phyloP scores from a whole-genome alignment of 1,140 invertebrate genomes.

The Vanessa atalanta region DNA sequence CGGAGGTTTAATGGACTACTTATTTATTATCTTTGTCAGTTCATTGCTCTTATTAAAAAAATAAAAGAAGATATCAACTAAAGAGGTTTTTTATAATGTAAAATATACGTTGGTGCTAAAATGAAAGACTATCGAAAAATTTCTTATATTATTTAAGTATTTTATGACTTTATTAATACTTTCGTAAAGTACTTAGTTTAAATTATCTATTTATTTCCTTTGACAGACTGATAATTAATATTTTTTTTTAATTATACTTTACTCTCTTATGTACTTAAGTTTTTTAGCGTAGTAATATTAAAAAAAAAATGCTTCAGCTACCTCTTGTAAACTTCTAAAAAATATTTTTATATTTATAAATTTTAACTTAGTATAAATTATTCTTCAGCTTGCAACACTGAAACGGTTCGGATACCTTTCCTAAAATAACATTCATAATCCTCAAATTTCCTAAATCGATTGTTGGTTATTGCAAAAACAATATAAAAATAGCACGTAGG shows the following conservation, averaged over 20 bases:
- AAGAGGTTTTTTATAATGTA: slow-evolving; percentile 32
- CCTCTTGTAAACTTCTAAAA: slow-evolving; percentile 71
- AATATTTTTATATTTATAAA: slow-evolving; percentile 70
- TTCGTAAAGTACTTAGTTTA: slow-evolving; percentile 31
- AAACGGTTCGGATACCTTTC: slow-evolving; percentile 49
- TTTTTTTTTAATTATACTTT: slow-evolving; percentile 13
- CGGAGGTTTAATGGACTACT: slow-evolving; percentile 5
- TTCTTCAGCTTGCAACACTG: slow-evolving; percentile 48
- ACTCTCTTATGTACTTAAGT: slow-evolving; percentile 56
- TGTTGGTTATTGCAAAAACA: slow-evolving; percentile 62
- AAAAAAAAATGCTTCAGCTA: slow-evolving; percentile 62
- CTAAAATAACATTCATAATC: slow-evolving; percentile 60
- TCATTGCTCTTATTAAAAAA: slow-evolving; percentile 22
- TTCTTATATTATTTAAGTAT: slow-evolving; percentile 29
- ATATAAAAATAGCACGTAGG: slow-evolving; percentile 64
- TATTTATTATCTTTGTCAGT: slow-evolving; percentile 17
- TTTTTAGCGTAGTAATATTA: slow-evolving; percentile 50
- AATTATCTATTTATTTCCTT: slow-evolving; percentile 13
- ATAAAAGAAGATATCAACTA: slow-evolving; percentile 14
- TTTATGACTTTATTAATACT: slow-evolving; percentile 13
- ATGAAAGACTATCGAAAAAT: slow-evolving; percentile 32
- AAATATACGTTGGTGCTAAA: slow-evolving; percentile 31
- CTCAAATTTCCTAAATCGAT: slow-evolving; percentile 66
- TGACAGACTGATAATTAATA: slow-evolving; percentile 21
- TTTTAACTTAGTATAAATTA: slow-evolving; percentile 49